Base-by-base conservation (phyloP, 2,888 invertebrate genomes). In the Zhuqinia jingwanae region DNA sequence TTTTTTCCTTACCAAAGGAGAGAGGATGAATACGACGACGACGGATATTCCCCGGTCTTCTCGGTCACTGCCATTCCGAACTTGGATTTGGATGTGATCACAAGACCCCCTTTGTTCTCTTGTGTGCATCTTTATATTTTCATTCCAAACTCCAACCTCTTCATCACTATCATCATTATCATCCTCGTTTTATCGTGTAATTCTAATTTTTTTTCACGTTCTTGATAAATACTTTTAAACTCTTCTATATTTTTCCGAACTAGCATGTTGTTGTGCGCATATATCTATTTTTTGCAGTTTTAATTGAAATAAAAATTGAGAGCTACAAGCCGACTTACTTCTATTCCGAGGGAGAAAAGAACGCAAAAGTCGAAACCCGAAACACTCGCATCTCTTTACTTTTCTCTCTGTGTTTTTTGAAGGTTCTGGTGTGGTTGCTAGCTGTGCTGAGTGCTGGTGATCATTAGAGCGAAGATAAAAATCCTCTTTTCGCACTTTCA, bases 1-100 rank as follows among this genome's bases (percentile, higher is more conserved):
- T 36, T 63, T 6, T 63, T 63, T 42, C 30, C n/a, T 20, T 11
- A 25, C 1, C 20, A 70, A 47, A 20, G 20, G 47, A n/a, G n/a
- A 25, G 20, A 45, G 45, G 68, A 68, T 42, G 50, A 36, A 36
- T 30, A 63, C 15, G 25, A 80, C 47, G 73, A 42, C 70, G 50
- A 82, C 45, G 68, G 22, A 56, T 30, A 47, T 60, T 82, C 36
- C 82, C 84, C 70, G 70, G 68, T 77, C 84, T 77, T 79, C 79
- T 79, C 78, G 84, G 77, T 77, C 77, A 78, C 68, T 84, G 84
- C 84, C 84, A 78, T 78, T 78, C 84, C 78, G 78, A 70, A 78
- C 84, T 77, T 77, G 56, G 77, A 36, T 77, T 27, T 65, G 79
- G 53, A 50, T 53, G 76, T 79, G 78, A 68, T 77, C 77, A 84